phyloP scores from a whole-genome alignment of 2,888 invertebrate species.

The Sceliomorpha sp. region DNA sequence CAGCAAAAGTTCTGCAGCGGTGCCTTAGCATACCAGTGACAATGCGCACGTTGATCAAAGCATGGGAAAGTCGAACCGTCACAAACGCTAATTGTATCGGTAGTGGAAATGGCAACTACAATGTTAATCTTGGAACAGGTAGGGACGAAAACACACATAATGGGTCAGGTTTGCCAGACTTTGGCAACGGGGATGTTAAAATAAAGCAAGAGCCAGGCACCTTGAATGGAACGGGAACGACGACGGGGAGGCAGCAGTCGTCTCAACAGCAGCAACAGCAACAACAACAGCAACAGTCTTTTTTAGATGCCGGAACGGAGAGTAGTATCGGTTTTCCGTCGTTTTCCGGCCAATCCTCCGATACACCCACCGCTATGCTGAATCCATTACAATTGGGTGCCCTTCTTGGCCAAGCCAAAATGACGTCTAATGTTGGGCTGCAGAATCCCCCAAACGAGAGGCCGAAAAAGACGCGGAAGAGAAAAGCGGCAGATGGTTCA shows the following conservation, averaged over 20 bases:
- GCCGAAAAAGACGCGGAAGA: constrained; percentile 82
- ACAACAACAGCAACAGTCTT: constrained; percentile 77
- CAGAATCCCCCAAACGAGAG: constrained; percentile 78
- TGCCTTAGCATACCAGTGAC: constrained; percentile 96
- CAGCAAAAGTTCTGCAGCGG: constrained; percentile 89
- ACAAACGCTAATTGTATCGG: constrained; percentile 81
- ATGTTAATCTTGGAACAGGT: constrained; percentile 85
- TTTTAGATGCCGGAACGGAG: constrained; percentile 81
- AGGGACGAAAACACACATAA: constrained; percentile 74
- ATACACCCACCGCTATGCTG: constrained; percentile 72
- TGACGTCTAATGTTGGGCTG: not conserved
- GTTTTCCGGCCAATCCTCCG: constrained; percentile 80
- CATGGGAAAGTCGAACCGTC: constrained; percentile 88
- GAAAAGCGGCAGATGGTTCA: constrained; percentile 84
- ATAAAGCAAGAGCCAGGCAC: constrained; percentile 78
- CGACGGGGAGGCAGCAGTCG: constrained; percentile 64
- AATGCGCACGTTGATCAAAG: constrained; percentile 91
- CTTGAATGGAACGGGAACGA: constrained; percentile 70
- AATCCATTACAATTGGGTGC: constrained; percentile 76
- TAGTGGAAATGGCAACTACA: constrained; percentile 83
- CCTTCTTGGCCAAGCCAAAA: constrained; percentile 70
- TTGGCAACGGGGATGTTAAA: constrained; percentile 75
- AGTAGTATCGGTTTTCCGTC: constrained; percentile 81
- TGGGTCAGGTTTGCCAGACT: constrained; percentile 73
- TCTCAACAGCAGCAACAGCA: constrained; percentile 63